Evolutionary conservation across 2,888 invertebrate genomes (phyloP).

Genomic region (Allygus modestus): DNA sequence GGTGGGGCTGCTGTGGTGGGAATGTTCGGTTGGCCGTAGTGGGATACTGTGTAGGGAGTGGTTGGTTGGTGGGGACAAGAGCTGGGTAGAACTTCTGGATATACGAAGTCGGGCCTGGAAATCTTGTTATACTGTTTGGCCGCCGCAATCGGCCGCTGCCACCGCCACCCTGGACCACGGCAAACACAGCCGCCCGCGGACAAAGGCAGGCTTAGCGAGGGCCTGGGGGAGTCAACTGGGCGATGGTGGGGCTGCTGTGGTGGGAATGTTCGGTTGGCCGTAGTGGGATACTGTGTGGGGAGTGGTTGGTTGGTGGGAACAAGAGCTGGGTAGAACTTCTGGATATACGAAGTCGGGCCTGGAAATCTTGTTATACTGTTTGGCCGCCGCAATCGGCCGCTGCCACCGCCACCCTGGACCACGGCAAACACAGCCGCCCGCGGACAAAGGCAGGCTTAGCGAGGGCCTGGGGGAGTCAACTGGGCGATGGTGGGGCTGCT

Average conservation of each 20-base stretch:
- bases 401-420: neutral
- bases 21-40: neutral
- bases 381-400: constrained; percentile 2
- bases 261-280: neutral
- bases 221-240: constrained; percentile 41
- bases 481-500: neutral
- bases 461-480: constrained; percentile 41
- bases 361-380: constrained; percentile 49
- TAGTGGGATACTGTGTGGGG: neutral
- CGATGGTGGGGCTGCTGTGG: neutral
- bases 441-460: constrained; percentile 4
- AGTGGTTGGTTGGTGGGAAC: too few relatives aligned
- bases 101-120: too few relatives aligned
- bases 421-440: constrained; percentile 46
- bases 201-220: constrained; percentile 15
- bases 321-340: too few relatives aligned
- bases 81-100: too few relatives aligned
- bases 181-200: constrained; percentile 41
- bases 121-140: constrained; percentile 50
- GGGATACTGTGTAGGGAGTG: too few relatives aligned
- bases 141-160: neutral
- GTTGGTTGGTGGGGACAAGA: too few relatives aligned
- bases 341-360: too few relatives aligned
- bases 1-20: neutral
- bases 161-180: neutral